Percentiles rank a stretch among this genome's conserved stretches.
Evolutionary conservation across 2,888 invertebrate genomes (phyloP).

Genomic region (Ophion costatus): DNA sequence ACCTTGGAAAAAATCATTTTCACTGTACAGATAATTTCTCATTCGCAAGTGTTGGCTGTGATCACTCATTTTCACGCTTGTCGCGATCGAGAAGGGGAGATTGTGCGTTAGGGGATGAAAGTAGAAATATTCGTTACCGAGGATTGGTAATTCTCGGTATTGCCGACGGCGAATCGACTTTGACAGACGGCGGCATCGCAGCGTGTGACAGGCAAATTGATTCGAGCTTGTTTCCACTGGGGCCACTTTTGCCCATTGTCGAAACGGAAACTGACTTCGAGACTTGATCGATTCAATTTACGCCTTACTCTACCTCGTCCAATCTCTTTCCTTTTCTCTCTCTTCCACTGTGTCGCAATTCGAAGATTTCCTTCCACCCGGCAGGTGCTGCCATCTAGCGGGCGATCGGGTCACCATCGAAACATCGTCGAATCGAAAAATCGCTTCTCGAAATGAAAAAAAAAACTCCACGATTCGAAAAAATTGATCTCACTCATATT

Average conservation of each 20-base stretch:
- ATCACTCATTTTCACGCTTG: not conserved
- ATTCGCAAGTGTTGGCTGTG: not conserved
- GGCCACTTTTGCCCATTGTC: slow-evolving; percentile 18
- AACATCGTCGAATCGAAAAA: slow-evolving; percentile 1
- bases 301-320: slow-evolving; percentile 5
- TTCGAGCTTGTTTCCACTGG: slow-evolving; percentile 13
- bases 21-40: too few relatives aligned
- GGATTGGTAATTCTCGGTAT: slow-evolving; percentile 56
- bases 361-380: slow-evolving; percentile 69
- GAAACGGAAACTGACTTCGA: slow-evolving; percentile 34
- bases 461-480: not conserved
- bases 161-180: slow-evolving; percentile 62
- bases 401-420: slow-evolving; percentile 2
- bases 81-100: not conserved
- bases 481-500: too few relatives aligned
- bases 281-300: slow-evolving; percentile 22
- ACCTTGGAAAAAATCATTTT: too few relatives aligned
- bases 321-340: slow-evolving; percentile 1
- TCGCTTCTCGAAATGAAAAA: not conserved
- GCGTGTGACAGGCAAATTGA: slow-evolving; percentile 8
- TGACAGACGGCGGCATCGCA: slow-evolving; percentile 16
- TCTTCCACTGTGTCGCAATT: slow-evolving; percentile 24
- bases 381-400: slow-evolving; percentile 80
- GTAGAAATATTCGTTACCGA: slow-evolving; percentile 67
- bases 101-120: slow-evolving; percentile 35